Conservation (phyloP, 2,888 invertebrate species). For the Perithous albicinctus region DNA sequence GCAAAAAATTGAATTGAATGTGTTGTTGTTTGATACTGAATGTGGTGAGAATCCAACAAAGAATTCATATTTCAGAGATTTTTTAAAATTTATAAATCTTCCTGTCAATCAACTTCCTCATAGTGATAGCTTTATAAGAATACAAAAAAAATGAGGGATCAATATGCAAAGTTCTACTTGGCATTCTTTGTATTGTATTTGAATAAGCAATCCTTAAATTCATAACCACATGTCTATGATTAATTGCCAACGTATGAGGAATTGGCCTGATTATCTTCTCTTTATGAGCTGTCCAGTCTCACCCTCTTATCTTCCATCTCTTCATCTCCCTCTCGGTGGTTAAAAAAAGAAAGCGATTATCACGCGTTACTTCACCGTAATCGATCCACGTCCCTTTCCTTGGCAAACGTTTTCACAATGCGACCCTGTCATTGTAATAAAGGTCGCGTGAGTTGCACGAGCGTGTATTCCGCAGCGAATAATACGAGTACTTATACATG, state of each 20-base stretch:
- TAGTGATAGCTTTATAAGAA: too few relatives aligned
- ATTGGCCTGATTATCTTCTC: constrained; percentile 44
- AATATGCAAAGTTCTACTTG: too few relatives aligned
- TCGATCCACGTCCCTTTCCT: not conserved
- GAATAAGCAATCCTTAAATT: too few relatives aligned
- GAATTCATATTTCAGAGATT: too few relatives aligned
- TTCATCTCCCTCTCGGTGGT: constrained; percentile 12
- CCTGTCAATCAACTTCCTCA: too few relatives aligned
- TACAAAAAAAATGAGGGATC: too few relatives aligned
- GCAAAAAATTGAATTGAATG: too few relatives aligned
- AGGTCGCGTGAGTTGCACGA: constrained; percentile 22
- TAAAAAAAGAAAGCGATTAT: not conserved
- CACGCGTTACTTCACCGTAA: not conserved
- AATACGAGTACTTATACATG: constrained; percentile 11
- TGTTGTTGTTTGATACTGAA: too few relatives aligned
- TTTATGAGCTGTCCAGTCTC: constrained; percentile 22
- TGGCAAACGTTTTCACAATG: not conserved
- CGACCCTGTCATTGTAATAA: constrained; percentile 25
- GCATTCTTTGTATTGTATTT: too few relatives aligned
- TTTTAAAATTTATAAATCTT: too few relatives aligned
- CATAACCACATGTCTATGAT: constrained; percentile 65
- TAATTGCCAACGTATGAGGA: constrained; percentile 59
- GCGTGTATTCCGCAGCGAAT: constrained; percentile 24
- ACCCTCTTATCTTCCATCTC: constrained; percentile 21
- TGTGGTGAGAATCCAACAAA: too few relatives aligned